phyloP scores from a whole-genome alignment of 2,888 invertebrate species.

The Thyatira batis region DNA sequence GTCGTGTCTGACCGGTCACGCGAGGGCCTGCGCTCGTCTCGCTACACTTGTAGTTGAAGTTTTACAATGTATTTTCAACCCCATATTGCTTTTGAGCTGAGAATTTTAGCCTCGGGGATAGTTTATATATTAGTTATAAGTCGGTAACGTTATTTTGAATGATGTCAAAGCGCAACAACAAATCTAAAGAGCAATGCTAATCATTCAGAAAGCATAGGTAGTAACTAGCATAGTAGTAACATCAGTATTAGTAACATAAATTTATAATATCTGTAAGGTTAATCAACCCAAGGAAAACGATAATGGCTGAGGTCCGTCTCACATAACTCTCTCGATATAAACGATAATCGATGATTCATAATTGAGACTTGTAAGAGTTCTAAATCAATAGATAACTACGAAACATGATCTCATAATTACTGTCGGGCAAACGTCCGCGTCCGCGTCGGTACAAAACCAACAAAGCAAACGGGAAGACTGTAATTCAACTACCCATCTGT shows the following conservation, averaged over 20 bases:
- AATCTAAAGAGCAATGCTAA: background rate
- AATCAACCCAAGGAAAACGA: slow-evolving; percentile 57
- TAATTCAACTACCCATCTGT: slow-evolving; percentile 74
- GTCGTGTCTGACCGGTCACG: slow-evolving; percentile 72
- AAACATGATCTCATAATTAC: slow-evolving; percentile 79
- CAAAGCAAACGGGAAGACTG: slow-evolving; percentile 69
- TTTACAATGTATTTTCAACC: slow-evolving; percentile 27
- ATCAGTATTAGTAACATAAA: background rate
- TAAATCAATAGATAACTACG: slow-evolving; percentile 75
- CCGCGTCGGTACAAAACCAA: slow-evolving; percentile 63
- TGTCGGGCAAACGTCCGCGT: slow-evolving; percentile 48
- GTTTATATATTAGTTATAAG: no score
- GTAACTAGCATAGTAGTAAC: no score
- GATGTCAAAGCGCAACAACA: no score
- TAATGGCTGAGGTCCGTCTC: slow-evolving; percentile 62
- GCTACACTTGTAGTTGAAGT: slow-evolving; percentile 54
- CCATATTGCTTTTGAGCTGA: slow-evolving; percentile 46
- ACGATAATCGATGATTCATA: slow-evolving; percentile 73
- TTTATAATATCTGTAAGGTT: slow-evolving; percentile 30
- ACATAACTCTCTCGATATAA: slow-evolving; percentile 60
- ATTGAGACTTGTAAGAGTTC: slow-evolving; percentile 73
- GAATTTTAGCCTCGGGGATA: slow-evolving; percentile 61
- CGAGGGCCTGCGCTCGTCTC: slow-evolving; percentile 33
- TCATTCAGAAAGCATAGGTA: background rate
- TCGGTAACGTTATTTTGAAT: no score